phyloP scores from a whole-genome alignment of 2,888 invertebrate genomes.

The Xylocampa areola region DNA sequence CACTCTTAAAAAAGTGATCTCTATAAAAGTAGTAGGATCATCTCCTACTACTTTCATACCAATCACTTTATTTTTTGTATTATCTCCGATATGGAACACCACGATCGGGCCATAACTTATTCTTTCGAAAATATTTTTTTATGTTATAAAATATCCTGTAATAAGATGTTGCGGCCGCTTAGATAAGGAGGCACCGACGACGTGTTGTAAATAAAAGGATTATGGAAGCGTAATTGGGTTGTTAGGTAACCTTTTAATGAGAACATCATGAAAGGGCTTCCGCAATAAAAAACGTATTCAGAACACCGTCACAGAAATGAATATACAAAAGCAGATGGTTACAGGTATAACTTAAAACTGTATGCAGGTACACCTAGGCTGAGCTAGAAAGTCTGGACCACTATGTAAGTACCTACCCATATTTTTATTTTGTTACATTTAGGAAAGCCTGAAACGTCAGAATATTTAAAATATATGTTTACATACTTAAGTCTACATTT shows the following conservation, averaged over 20 bases:
- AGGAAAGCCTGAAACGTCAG: too few relatives aligned
- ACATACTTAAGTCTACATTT: too few relatives aligned
- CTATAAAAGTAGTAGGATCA: too few relatives aligned
- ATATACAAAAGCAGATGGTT: too few relatives aligned
- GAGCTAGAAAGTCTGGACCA: too few relatives aligned
- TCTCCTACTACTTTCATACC: constrained; percentile 25
- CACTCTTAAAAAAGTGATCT: constrained; percentile 19
- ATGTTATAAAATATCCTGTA: constrained; percentile 64
- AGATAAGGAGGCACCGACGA: constrained; percentile 74
- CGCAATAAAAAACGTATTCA: too few relatives aligned
- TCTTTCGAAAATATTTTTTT: constrained; percentile 61
- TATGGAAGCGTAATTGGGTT: constrained; percentile 43
- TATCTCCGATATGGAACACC: constrained; percentile 32
- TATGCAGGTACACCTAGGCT: too few relatives aligned
- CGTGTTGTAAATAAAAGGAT: constrained; percentile 76
- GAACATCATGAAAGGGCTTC: background rate
- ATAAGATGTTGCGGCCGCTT: constrained; percentile 67
- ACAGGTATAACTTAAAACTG: too few relatives aligned
- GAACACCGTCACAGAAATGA: too few relatives aligned
- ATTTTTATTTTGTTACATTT: too few relatives aligned
- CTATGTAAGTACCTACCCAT: too few relatives aligned
- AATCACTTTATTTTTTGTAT: constrained; percentile 27
- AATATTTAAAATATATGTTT: too few relatives aligned
- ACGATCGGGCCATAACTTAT: constrained; percentile 55
- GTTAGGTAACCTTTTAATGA: constrained; percentile 14